A percentile compares a stretch with the other conserved stretches of the same genome.
Evolutionary conservation across 2,797 vertebrate species (phyloP).

Genomic region (Pseudochirops cupreus): DNA sequence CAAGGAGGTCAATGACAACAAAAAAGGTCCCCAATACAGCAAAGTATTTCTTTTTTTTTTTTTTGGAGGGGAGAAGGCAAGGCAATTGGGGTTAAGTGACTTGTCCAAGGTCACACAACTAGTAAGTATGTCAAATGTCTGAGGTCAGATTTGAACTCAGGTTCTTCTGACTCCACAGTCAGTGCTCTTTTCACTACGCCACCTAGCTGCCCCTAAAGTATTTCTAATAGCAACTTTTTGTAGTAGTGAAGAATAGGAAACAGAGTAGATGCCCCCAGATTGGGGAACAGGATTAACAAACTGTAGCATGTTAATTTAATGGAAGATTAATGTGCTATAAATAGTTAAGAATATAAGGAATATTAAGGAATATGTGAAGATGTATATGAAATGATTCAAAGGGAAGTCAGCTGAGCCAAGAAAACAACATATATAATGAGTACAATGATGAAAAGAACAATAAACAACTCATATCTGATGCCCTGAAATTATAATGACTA

Average conservation of each 20-base stretch:
- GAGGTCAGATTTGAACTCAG: no score
- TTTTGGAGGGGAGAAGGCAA: no score
- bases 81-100: no score
- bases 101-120: no score
- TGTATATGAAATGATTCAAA: neutral
- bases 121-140: no score
- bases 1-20: neutral
- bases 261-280: neutral
- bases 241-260: neutral
- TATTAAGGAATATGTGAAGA: neutral
- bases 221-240: neutral
- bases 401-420: neutral
- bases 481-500: neutral
- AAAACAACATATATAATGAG: neutral
- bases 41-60: neutral
- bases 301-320: neutral
- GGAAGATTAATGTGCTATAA: neutral
- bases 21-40: neutral
- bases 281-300: neutral
- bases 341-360: neutral
- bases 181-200: no score
- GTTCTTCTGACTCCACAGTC: no score
- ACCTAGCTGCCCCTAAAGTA: neutral
- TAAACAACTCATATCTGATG: neutral
- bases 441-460: neutral